Conservation (phyloP, 2,888 invertebrate species). For the Acleris laterana region DNA sequence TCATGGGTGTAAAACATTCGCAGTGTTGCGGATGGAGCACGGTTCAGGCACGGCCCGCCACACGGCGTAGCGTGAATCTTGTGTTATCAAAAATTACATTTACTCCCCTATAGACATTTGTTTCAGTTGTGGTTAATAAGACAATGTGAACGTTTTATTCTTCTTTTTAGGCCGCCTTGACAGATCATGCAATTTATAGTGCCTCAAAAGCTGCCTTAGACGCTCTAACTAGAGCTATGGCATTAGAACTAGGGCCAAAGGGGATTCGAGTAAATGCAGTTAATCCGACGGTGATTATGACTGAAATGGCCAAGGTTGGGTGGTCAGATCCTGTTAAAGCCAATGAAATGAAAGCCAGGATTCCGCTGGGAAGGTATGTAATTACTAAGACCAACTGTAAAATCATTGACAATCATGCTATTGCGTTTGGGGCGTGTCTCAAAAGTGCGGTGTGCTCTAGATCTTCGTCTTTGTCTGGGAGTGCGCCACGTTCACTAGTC, state of each 20-base stretch:
- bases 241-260: slow-evolving; percentile 93
- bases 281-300: slow-evolving; percentile 97
- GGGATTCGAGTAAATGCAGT: slow-evolving; percentile 95
- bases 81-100: too few relatives aligned
- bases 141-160: not conserved
- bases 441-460: too few relatives aligned
- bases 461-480: too few relatives aligned
- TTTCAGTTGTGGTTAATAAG: not conserved
- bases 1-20: too few relatives aligned
- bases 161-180: slow-evolving; percentile 85
- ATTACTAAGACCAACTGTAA: too few relatives aligned
- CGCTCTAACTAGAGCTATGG: slow-evolving; percentile 92
- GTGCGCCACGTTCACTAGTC: too few relatives aligned
- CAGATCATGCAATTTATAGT: slow-evolving; percentile 92
- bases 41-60: too few relatives aligned
- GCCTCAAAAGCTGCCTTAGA: slow-evolving; percentile 96
- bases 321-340: slow-evolving; percentile 95
- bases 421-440: too few relatives aligned
- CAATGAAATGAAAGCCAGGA: slow-evolving; percentile 89
- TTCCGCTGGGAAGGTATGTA: slow-evolving; percentile 90
- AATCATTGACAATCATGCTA: too few relatives aligned
- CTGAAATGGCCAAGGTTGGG: slow-evolving; percentile 92
- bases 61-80: too few relatives aligned
- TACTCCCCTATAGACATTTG: not conserved
- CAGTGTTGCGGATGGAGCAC: too few relatives aligned